A percentile compares a stretch with the other conserved stretches of the same genome.
Conservation (phyloP, 2,888 invertebrate genomes). For the Parelbella ahira region DNA sequence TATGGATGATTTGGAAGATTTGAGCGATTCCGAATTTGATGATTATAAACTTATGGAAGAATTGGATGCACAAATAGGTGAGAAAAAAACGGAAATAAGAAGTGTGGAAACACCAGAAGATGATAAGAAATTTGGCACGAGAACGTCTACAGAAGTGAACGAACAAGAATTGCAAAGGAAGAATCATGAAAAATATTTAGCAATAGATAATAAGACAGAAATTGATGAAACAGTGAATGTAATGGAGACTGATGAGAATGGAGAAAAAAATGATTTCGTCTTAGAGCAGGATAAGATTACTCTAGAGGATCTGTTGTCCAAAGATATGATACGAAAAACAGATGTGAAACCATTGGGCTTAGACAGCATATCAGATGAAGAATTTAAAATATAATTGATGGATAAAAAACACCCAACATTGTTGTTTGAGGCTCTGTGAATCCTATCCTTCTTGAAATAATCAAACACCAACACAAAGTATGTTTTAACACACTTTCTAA, state of each 20-base stretch:
- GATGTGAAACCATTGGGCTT: conserved; percentile 35
- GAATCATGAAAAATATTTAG: no score
- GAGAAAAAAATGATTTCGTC: neutral
- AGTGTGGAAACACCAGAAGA: neutral
- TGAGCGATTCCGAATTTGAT: conserved; percentile 35
- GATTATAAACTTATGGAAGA: conserved; percentile 42
- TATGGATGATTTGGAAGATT: conserved; percentile 36
- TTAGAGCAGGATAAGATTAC: conserved; percentile 2
- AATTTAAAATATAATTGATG: no score
- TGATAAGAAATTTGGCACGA: neutral
- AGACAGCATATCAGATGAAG: conserved; percentile 42
- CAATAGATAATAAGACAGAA: neutral
- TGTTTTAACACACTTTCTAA: no score
- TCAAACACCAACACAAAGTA: no score
- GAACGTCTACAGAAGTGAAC: no score
- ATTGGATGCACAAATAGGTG: conserved; percentile 40
- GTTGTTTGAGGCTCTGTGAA: no score
- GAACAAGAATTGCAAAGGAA: no score
- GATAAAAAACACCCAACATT: no score
- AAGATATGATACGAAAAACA: no score
- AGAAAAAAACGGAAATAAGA: conserved; percentile 22
- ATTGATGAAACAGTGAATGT: neutral
- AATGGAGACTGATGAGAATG: neutral
- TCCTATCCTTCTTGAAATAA: no score
- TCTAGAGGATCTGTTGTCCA: conserved; percentile 15